Evolutionary conservation across 30 jellyfish, hydroid and myxozoan species (phyloP).

Genomic region (Morbakka virulenta): DNA sequence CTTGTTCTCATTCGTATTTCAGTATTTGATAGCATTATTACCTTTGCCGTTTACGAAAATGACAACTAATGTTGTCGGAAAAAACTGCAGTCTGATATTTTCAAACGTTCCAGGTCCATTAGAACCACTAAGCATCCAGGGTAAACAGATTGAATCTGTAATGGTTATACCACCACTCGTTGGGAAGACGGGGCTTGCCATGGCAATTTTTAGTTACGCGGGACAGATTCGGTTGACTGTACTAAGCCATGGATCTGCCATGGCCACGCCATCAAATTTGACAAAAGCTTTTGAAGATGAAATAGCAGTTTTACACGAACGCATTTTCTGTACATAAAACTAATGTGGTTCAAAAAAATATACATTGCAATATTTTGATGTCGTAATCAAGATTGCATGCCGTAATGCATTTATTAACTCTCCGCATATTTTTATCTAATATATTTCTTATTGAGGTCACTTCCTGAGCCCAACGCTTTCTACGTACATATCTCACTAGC

Average conservation of each 20-base stretch:
- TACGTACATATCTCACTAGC: too few relatives aligned
- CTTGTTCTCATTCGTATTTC: constrained; percentile 82
- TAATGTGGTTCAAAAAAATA: too few relatives aligned
- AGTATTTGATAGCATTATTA: constrained; percentile 68
- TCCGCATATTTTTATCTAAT: too few relatives aligned
- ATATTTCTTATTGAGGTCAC: too few relatives aligned
- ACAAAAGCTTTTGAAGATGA: constrained; percentile 83
- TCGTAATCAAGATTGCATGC: too few relatives aligned
- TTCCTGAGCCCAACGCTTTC: too few relatives aligned
- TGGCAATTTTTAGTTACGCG: constrained; percentile 81
- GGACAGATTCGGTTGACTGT: constrained; percentile 70
- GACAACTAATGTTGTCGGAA: constrained; percentile 58
- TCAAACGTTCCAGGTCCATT: constrained; percentile 99
- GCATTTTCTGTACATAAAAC: too few relatives aligned
- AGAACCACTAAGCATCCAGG: constrained; percentile 60
- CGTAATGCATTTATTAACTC: too few relatives aligned
- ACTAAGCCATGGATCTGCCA: constrained; percentile 76
- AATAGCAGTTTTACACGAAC: constrained; percentile 8
- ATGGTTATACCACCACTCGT: constrained; percentile 97
- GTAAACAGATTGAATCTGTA: constrained; percentile 69
- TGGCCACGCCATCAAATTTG: constrained; percentile 77
- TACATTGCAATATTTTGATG: too few relatives aligned
- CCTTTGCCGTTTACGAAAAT: constrained; percentile 73
- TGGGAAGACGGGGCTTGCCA: constrained; percentile 88
- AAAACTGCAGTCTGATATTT: constrained; percentile 78